These are phyloP conservation scores for Ginglymostoma cirratum DNA, from an alignment of 2,113 vertebrate species.

Conservation along the genomic window DNA sequence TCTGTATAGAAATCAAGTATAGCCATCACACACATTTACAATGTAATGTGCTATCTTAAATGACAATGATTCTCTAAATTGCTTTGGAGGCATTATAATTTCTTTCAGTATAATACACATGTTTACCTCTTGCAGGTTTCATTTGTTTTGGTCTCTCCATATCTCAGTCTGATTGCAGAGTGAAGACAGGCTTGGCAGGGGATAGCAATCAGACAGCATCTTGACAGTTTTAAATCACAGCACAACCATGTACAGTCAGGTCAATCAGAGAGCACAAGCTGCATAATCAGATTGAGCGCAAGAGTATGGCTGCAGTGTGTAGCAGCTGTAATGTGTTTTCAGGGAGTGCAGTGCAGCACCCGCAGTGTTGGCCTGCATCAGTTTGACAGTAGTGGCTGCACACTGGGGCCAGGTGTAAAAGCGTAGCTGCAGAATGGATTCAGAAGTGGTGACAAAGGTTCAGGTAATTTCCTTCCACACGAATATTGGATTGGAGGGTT, in stretches of 20 bases:
- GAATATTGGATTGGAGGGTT: neutral
- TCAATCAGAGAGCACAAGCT: neutral
- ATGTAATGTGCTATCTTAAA: neutral
- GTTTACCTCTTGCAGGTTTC: neutral
- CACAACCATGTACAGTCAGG: neutral
- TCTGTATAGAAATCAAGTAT: neutral
- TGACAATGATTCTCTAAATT: constrained; percentile 1
- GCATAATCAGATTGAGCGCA: neutral
- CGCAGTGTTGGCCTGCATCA: neutral
- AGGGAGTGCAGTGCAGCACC: neutral
- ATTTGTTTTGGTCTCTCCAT: neutral
- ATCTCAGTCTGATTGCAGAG: neutral
- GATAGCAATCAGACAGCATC: neutral
- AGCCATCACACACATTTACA: neutral
- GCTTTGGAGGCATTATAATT: neutral
- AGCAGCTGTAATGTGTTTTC: neutral
- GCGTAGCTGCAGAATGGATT: neutral
- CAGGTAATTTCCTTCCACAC: neutral
- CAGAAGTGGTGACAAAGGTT: neutral
- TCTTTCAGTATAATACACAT: neutral
- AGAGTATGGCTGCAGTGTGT: neutral
- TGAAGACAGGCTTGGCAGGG: neutral
- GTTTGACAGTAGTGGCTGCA: neutral
- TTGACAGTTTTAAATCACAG: neutral
- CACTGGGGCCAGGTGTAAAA: neutral